Evolutionary conservation across 2,888 invertebrate species (phyloP).

Genomic region (Mylabris sibirica): DNA sequence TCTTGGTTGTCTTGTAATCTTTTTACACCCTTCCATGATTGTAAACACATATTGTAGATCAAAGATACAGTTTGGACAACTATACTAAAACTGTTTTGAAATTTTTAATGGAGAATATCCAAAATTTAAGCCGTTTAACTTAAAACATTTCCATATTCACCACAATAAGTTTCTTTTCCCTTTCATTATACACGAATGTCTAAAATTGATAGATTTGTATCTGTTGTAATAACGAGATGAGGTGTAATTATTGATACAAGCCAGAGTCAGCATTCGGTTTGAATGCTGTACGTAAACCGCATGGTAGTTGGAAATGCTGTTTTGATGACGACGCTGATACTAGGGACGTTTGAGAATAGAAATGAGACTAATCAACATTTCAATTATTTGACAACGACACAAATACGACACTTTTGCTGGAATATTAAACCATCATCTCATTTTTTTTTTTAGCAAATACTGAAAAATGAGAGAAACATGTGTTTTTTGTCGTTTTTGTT

Average conservation of each 20-base stretch:
- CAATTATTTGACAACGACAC: not conserved
- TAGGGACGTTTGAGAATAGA: slow-evolving; percentile 33
- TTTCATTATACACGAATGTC: not conserved
- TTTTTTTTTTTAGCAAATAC: too few relatives aligned
- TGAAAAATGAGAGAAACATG: not conserved
- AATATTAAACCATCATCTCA: not conserved
- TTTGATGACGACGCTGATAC: slow-evolving; percentile 30
- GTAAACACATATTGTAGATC: slow-evolving; percentile 35
- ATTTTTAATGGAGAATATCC: slow-evolving; percentile 19
- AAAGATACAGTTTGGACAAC: slow-evolving; percentile 38
- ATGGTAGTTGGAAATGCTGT: slow-evolving; percentile 25
- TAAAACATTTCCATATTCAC: slow-evolving; percentile 7
- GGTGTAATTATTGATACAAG: slow-evolving; percentile 42
- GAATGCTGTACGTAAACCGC: slow-evolving; percentile 42
- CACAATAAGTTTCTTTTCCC: not conserved
- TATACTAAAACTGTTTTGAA: slow-evolving; percentile 43
- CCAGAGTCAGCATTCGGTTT: slow-evolving; percentile 39
- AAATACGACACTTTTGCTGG: not conserved
- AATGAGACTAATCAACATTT: slow-evolving; percentile 41
- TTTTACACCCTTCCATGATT: slow-evolving; percentile 42
- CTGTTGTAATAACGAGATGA: slow-evolving; percentile 23
- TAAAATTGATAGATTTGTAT: slow-evolving; percentile 16
- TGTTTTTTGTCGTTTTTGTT: not conserved
- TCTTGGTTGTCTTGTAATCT: slow-evolving; percentile 41
- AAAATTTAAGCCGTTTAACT: slow-evolving; percentile 26